phyloP scores from a whole-genome alignment of 2,888 invertebrate genomes.

The Diachrysia chrysitis region DNA sequence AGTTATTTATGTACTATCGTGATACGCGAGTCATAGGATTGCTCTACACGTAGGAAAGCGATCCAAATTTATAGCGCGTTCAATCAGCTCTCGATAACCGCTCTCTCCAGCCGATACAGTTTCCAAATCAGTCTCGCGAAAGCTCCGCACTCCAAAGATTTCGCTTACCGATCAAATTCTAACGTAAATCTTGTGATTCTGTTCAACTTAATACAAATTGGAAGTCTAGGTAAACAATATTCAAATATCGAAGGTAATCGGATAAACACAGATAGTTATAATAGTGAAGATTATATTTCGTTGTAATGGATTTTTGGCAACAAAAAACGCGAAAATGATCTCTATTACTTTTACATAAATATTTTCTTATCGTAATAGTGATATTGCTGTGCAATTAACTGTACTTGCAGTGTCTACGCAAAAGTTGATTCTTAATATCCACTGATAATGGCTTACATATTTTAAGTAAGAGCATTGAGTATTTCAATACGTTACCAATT shows the following conservation, averaged over 20 bases:
- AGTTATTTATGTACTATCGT: conserved; percentile 41
- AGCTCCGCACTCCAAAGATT: conserved; percentile 48
- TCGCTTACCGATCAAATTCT: conserved; percentile 45
- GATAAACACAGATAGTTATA: background rate
- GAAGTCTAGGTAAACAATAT: conserved; percentile 5
- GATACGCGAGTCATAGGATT: conserved; percentile 47
- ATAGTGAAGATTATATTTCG: background rate
- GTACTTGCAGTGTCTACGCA: background rate
- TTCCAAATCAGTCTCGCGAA: conserved; percentile 63
- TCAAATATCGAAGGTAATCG: background rate
- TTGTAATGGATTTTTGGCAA: background rate
- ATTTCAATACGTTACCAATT: background rate
- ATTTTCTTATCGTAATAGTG: too few species aligned
- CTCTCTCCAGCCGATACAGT: conserved; percentile 64
- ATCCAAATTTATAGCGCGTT: conserved; percentile 78
- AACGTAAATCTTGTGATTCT: conserved; percentile 27
- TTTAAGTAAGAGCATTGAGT: background rate
- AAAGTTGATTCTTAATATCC: background rate
- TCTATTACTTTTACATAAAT: background rate
- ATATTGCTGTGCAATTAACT: too few species aligned
- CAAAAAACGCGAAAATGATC: background rate
- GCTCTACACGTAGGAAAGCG: conserved; percentile 70
- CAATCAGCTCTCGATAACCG: conserved; percentile 75
- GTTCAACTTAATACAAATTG: conserved; percentile 20
- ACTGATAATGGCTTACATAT: background rate